A percentile compares a stretch with the other conserved stretches of the same genome.
These are phyloP conservation scores for Drosophila chauvacae DNA, from an alignment of 1,140 invertebrate genomes.

Conservation along the genomic window DNA sequence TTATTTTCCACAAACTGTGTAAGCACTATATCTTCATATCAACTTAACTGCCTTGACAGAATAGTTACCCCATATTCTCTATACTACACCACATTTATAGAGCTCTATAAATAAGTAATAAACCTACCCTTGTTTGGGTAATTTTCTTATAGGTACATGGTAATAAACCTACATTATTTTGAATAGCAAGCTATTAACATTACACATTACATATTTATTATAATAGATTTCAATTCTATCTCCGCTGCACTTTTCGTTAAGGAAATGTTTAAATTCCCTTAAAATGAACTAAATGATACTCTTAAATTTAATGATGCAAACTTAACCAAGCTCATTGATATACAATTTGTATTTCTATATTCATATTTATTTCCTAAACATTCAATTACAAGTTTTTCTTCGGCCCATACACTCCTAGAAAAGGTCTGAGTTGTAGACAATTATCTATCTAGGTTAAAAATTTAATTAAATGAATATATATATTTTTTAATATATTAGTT, in stretches of 20 bases:
- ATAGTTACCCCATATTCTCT: not conserved
- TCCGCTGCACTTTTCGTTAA: too few relatives aligned
- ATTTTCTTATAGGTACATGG: not conserved
- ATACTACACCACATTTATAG: not conserved
- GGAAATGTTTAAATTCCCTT: not conserved
- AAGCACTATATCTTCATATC: too few relatives aligned
- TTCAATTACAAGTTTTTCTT: too few relatives aligned
- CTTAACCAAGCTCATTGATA: too few relatives aligned
- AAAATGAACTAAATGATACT: not conserved
- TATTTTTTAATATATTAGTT: too few relatives aligned
- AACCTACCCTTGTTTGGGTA: not conserved
- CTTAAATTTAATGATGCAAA: too few relatives aligned
- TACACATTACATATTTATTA: not conserved
- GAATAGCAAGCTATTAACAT: not conserved
- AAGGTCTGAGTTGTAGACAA: not conserved
- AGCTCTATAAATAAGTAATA: not conserved
- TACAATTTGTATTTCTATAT: too few relatives aligned
- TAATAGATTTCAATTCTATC: not conserved
- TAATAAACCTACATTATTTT: not conserved
- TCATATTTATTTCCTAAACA: too few relatives aligned
- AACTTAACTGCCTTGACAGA: not conserved
- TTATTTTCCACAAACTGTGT: not conserved
- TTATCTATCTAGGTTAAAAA: not conserved
- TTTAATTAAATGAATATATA: not conserved
- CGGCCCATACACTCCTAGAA: not conserved